phyloP scores from a whole-genome alignment of 2,888 invertebrate genomes.

The Caenorhabditis plicata region DNA sequence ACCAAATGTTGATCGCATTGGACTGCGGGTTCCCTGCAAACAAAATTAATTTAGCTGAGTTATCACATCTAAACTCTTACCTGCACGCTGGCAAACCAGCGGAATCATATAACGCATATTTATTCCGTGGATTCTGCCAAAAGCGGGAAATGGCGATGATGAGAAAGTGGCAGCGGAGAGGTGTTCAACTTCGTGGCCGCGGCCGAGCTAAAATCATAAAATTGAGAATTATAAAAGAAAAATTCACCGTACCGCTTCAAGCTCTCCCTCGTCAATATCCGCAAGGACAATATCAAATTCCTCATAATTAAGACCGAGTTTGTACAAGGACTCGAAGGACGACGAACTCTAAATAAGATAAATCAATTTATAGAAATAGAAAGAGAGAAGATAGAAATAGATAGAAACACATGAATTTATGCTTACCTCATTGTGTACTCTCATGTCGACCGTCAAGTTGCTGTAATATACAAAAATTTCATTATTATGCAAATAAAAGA shows the following conservation, averaged over 20 bases:
- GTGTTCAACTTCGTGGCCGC: conserved; percentile 20
- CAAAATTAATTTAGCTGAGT: conserved; percentile 5
- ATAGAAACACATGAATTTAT: conserved; percentile 33
- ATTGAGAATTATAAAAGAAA: conserved; percentile 19
- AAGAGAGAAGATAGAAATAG: too few species aligned
- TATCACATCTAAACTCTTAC: conserved; percentile 8
- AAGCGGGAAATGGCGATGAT: conserved; percentile 32
- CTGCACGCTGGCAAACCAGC: conserved; percentile 25
- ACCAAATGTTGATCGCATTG: conserved; percentile 30
- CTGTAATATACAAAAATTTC: conserved; percentile 13
- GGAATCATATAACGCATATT: conserved; percentile 36
- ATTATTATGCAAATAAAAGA: conserved; percentile 20
- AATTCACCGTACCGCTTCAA: conserved; percentile 18
- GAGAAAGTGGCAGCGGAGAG: conserved; percentile 25
- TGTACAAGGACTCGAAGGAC: conserved; percentile 31
- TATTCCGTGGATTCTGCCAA: conserved; percentile 19
- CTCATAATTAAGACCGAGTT: conserved; percentile 20
- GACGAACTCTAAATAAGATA: conserved; percentile 38
- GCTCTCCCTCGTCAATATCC: conserved; percentile 34
- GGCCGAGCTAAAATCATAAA: conserved; percentile 23
- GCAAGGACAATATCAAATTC: conserved; percentile 36
- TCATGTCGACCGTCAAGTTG: conserved; percentile 26
- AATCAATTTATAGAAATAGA: too few species aligned
- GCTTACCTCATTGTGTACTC: conserved; percentile 30
- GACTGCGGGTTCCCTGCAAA: conserved; percentile 20